Base-by-base conservation (phyloP, 1,140 invertebrate genomes). In the Dreissena polymorpha region DNA sequence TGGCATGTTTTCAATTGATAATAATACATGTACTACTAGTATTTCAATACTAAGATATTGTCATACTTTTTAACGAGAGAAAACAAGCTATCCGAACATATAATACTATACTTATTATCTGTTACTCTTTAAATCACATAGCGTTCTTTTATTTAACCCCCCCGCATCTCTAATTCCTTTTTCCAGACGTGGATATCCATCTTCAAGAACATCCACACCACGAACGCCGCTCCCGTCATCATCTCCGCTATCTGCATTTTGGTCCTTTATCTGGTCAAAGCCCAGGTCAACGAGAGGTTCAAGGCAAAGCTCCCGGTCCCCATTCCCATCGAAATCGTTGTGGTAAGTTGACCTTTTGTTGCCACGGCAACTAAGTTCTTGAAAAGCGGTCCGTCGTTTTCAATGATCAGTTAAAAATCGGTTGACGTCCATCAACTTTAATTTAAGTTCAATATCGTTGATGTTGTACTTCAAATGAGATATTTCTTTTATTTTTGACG, bases 201-300 rank as follows among this genome's bases (percentile, higher is more conserved):
- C 3, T 85, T 92, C 64, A 78, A 84, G 21, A 88, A 90, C 21
- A 87, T 94, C 21, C 68, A 86, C 3, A 65, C 89, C 10, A 93
- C 91, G 3, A 94, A 94, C 85, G 82, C 90, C 27, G 88, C 93
- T 0, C 89, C 92, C 10, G 77, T 97, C 16, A 89, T 95, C 0
- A 95, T 97, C 69, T 97, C 97, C 0, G 78, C 94, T 0, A 93
- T 96, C 10, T 95, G 96, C 14, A 96, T 98, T 53, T 87, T 95
- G 8, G 92, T 96, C 57, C 94, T 97, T 72, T 93, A 95, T 0
- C 85, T 97, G 10, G 97, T 97, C 90, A 98, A 98, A 90, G 96
- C 87, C 5, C 88, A 89, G 27, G 85, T 91, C 49, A 91, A 90
- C 77, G 83, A 87, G 51, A 78, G 88, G 39, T 90, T 90, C 69